Evolutionary conservation across 2,113 vertebrate genomes (phyloP), one percentile per base, ranked within the genome.

Genomic region (Ranitomeya variabilis): DNA sequence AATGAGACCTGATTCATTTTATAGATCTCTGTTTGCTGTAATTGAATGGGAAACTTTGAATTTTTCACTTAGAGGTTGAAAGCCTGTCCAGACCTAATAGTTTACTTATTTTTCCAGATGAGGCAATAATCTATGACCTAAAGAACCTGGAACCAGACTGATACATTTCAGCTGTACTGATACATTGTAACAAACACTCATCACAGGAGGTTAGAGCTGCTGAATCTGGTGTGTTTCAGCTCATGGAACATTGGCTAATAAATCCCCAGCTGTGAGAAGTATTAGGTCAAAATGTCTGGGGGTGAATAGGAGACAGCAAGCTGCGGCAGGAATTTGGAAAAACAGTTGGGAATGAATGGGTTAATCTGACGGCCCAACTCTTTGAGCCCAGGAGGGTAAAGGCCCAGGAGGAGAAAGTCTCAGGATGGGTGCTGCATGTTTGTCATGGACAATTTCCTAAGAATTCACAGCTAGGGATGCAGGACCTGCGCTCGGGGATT

Each of bases 381-480:
- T 31, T 31, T 31, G 26, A 31, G 26, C 26, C 26, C 26, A 31
- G 26, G 45, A 11, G n/a, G 19, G 2, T 15, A 67, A 7, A 26
- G 16, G 76, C 37, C 4, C 10, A 52, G 23, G 14, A 31, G 62
- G 62, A 59, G 62, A 31, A 37, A 57, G 62, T 51, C 51, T 71
- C 21, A 18, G 60, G 21, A 31, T 57, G 64, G 85, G 37, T 52
- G 19, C 76, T 37, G 78, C 79, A 54, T 23, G 31, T 87, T 37
- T 87, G 78, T 81, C 78, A 87, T 59, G 78, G 86, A 7, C 23
- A 81, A 81, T 87, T 81, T 87, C 23, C 62, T 87, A 87, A 73
- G 86, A 87, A 87, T 81, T 87, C 64, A 80, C 66, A 71, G 78
- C 64, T 67, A 87, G 60, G 62, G 66, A 52, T 87, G 86, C 78